Base-by-base conservation (phyloP, 2,797 vertebrate species). In the Phalloptychus januarius region DNA sequence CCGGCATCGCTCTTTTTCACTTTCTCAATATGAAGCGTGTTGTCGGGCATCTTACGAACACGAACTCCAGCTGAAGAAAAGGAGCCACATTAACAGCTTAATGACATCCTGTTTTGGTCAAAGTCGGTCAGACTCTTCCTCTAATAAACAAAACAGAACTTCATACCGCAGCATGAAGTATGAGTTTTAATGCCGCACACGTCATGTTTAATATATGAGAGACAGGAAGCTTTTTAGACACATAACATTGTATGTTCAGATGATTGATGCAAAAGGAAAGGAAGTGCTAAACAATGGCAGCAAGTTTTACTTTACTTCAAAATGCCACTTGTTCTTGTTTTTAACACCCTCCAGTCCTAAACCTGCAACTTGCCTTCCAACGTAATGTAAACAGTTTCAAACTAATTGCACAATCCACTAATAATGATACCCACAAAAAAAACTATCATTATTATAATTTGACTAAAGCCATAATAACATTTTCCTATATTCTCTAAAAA, bases 1-100 rank as follows among this genome's bases (percentile, higher is more conserved):
- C 95, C 95, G 12, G 81, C 83, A 82, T 96, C 94, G 0, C 85
- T 79, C 77, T 86, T 81, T 52, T 16, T 87, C 75, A 95, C 90
- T 3, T 86, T 77, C 31, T 72, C 40, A 83, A 96, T 93, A 25
- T 33, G 12, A 2, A 96, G 89, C 0, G 92, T 79, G 76, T 91
- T 91, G 76, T 96, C 79, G 2, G 13, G 0, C 50, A 72, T 31
- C 54, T 82, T 79, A 18, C 0, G 85, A 23, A 95, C 75, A 69
- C 81, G 92, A 0, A 10, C 79, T 72, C 70, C 83, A 7, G 7
- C 91, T 93, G 52, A 18, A 50, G 65, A 67, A 6, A 77, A 1
- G 3, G 18, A 3, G 28, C 16, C 11, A 67, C 36, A 5, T 40
- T 38, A 61, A 5, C 18, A 23, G 33, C 15, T 36, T 38, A 20